A percentile compares a stretch with the other conserved stretches of the same genome.
These are phyloP conservation scores for Matsumyia berberina DNA, from an alignment of 2,888 invertebrate genomes.

Conservation along the genomic window DNA sequence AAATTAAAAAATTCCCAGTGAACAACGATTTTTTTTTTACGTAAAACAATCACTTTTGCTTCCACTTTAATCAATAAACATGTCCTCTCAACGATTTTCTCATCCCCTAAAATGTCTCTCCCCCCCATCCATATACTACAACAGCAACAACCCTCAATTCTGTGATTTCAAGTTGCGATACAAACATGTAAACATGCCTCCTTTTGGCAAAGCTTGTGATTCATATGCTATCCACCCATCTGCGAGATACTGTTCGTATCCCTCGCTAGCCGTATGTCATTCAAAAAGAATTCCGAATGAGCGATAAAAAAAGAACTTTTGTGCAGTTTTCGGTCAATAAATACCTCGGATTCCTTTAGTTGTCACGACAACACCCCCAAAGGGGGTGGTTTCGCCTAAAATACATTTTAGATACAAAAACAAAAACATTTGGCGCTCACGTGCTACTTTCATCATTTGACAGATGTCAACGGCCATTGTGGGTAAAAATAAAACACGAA, in stretches of 20 bases:
- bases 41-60: conserved; percentile 17
- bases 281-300: conserved; percentile 30
- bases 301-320: background rate
- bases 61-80: conserved; percentile 51
- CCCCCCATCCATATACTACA: background rate
- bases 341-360: conserved; percentile 18
- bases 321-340: conserved; percentile 18
- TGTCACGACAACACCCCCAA: background rate
- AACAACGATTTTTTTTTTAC: conserved; percentile 4
- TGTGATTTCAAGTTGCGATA: conserved; percentile 9
- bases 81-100: conserved; percentile 45
- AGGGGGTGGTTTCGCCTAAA: conserved; percentile 6
- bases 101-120: conserved; percentile 13
- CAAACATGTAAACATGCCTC: conserved; percentile 54
- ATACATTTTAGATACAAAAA: conserved; percentile 11
- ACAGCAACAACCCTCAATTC: background rate
- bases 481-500: conserved; percentile 19
- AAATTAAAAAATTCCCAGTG: background rate
- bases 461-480: conserved; percentile 51
- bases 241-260: conserved; percentile 2
- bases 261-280: conserved; percentile 6
- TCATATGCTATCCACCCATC: conserved; percentile 39
- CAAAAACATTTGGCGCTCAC: conserved; percentile 38
- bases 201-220: conserved; percentile 44
- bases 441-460: conserved; percentile 43